Percentiles rank a stretch among this genome's conserved stretches.
These are phyloP conservation scores for Scleropages formosus DNA, from an alignment of 2,797 vertebrate genomes.

Conservation along the genomic window DNA sequence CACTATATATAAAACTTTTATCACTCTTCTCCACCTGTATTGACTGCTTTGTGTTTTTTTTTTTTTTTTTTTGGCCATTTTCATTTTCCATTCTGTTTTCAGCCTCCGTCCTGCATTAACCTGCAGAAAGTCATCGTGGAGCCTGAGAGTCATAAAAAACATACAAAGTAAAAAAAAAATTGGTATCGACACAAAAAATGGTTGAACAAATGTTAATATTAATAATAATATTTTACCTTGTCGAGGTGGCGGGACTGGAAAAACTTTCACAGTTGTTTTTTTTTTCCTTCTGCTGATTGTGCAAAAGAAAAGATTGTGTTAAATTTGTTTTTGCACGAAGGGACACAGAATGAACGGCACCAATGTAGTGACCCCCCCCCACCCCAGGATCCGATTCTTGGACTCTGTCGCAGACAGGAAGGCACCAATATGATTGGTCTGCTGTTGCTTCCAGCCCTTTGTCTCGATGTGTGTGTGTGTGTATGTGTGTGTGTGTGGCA, in stretches of 20 bases:
- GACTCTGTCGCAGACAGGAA: conserved; percentile 9
- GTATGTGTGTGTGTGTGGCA: not conserved
- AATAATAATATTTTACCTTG: not conserved
- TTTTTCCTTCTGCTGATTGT: not conserved
- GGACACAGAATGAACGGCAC: conserved; percentile 7
- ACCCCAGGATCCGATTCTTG: not conserved
- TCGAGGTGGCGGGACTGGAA: no score
- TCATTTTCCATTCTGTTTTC: no score
- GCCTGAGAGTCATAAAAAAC: no score
- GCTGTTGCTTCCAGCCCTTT: not conserved
- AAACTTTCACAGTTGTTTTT: not conserved
- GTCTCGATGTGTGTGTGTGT: not conserved
- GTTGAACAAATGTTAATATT: not conserved
- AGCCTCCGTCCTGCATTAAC: no score
- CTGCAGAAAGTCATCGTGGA: no score
- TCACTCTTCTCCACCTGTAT: no score
- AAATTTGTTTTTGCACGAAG: not conserved
- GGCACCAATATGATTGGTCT: not conserved
- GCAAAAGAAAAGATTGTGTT: no score
- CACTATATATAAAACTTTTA: not conserved
- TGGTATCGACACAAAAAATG: no score
- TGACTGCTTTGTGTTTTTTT: no score
- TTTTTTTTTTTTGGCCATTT: no score
- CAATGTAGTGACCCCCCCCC: not conserved
- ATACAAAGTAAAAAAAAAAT: no score